phyloP scores from a whole-genome alignment of 35 echinoderm and acorn worm genomes.

The Anneissia japonica region DNA sequence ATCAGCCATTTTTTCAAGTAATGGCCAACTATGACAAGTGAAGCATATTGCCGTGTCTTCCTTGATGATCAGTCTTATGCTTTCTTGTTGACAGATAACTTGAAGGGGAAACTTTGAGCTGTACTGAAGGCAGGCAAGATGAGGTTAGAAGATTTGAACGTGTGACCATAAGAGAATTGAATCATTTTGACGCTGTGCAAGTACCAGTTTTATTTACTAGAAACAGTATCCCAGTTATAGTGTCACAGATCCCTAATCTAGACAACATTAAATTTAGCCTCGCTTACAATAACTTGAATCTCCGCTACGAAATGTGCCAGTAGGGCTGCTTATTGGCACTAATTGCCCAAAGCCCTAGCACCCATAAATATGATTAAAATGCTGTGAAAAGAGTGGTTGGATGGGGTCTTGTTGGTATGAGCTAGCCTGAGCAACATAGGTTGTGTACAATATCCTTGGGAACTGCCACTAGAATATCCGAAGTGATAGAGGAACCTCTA shows the following conservation, averaged over 20 bases:
- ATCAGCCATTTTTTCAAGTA: no score
- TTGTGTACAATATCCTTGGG: neutral
- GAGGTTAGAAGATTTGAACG: no score
- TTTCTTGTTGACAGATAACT: no score
- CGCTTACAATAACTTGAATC: neutral
- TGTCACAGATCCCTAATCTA: neutral
- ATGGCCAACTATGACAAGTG: no score
- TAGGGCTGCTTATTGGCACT: neutral
- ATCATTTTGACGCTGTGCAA: neutral
- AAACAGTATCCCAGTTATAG: neutral
- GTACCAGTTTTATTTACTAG: neutral
- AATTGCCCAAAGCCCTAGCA: neutral
- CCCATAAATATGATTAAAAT: neutral
- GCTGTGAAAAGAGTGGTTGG: constrained; percentile 35
- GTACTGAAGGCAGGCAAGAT: no score
- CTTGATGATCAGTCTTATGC: no score
- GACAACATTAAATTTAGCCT: neutral
- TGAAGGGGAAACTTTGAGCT: no score
- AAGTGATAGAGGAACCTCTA: constrained; percentile 11
- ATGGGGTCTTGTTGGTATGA: constrained; percentile 61
- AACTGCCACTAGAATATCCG: constrained; percentile 11
- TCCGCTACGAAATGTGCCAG: neutral
- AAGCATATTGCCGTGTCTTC: no score
- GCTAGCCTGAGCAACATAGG: neutral
- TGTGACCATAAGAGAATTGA: no score